phyloP scores from a whole-genome alignment of 2,888 invertebrate genomes.

The Trissoscelio sp. region DNA sequence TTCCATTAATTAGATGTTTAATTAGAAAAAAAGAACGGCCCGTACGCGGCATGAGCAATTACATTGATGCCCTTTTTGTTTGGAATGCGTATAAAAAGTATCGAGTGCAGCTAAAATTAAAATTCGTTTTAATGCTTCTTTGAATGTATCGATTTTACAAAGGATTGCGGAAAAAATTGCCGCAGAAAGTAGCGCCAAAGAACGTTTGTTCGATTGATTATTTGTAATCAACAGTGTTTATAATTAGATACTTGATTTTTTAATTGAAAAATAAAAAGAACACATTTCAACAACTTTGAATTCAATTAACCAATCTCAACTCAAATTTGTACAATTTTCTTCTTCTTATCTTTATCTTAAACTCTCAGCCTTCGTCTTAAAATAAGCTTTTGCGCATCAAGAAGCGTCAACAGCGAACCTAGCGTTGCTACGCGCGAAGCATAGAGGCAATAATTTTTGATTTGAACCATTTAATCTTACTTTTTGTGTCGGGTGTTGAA shows the following conservation, averaged over 20 bases:
- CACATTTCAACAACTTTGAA: too few relatives aligned
- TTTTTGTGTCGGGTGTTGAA: conserved; percentile 35
- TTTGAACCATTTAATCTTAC: conserved; percentile 33
- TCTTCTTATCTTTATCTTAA: background rate
- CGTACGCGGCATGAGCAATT: background rate
- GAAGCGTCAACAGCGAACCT: conserved; percentile 52
- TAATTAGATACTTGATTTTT: background rate
- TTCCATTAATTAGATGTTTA: conserved; percentile 18
- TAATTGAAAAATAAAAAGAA: background rate
- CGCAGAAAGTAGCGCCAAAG: background rate
- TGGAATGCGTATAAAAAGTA: conserved; percentile 25
- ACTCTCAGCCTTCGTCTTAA: conserved; percentile 33
- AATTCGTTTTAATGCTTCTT: conserved; percentile 23
- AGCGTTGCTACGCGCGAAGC: conserved; percentile 51
- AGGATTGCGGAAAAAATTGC: conserved; percentile 4
- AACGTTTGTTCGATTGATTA: conserved; percentile 28
- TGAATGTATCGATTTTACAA: conserved; percentile 30
- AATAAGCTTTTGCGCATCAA: conserved; percentile 5
- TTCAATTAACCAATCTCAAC: too few relatives aligned
- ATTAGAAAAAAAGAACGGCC: background rate
- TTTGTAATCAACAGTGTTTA: conserved; percentile 1
- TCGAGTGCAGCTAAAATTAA: conserved; percentile 35
- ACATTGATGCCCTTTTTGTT: conserved; percentile 31
- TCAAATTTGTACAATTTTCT: too few relatives aligned
- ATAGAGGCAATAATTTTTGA: conserved; percentile 22